Base-by-base conservation (phyloP, 2,888 invertebrate genomes). In the Microchrysa polita region DNA sequence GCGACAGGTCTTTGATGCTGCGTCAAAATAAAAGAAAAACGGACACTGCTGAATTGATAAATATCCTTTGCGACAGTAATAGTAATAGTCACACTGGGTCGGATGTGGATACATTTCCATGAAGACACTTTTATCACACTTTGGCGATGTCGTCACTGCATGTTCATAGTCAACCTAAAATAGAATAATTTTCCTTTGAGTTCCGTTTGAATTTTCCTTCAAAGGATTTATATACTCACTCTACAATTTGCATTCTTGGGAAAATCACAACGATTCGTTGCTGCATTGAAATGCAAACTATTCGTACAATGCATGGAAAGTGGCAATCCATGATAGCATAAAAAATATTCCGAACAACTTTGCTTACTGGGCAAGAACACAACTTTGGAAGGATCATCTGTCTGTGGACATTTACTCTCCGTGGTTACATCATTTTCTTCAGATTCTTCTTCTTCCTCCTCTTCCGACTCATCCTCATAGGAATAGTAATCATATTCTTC, bases 21-120 rank as follows among this genome's bases (percentile, higher is more conserved):
- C 77, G 75, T 84, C 84, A 83, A 83, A 84, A 20, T 81, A 81
- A 57, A 80, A 82, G 67, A 79, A 80, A 72, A 81, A 78, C 0
- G 84, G 84, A 72, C 84, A 84, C 74, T 83, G 83, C 76, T 83
- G 82, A 9, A 84, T 79, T 76, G 81, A 79, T n/a, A 84, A 74
- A 61, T 77, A 79, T 1, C 83, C 84, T 55, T 80, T 79, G 9
- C 78, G 77, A 59, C 83, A 84, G 1, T 77, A 78, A 72, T 82
- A 83, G 73, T 81, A 84, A 73, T 82, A 83, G 27, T 81, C 82
- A 76, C 84, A 84, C 60, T 82, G 82, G 9, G 74, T 77, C 1
- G 80, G 77, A 79, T 84, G 83, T 1, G 81, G 80, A 78, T 79
- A 84, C 23, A 80, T 76, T 73, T 82, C 81, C 0, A 80, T 78